Conservation (phyloP, 2,888 invertebrate genomes). For the Megamerina dolium region DNA sequence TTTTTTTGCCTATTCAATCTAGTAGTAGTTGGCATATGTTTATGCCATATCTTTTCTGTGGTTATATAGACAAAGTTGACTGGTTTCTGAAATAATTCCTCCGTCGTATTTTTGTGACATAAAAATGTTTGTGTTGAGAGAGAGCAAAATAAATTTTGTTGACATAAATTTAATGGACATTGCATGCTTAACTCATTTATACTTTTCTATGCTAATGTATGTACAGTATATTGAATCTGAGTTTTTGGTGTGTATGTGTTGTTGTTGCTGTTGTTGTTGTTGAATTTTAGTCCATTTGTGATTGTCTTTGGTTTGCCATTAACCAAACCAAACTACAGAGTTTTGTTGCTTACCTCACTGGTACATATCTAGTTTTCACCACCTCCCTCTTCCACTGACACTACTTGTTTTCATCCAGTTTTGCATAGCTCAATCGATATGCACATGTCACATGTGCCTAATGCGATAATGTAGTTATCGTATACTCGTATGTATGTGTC, state of each 20-base stretch:
- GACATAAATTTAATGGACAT: slow-evolving; percentile 10
- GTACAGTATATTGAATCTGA: not conserved
- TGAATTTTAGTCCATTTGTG: not conserved
- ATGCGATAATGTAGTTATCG: not conserved
- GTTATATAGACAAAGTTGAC: too few species aligned
- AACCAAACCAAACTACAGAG: too few species aligned
- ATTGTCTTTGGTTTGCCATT: not conserved
- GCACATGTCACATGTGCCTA: too few species aligned
- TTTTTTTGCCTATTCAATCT: too few species aligned
- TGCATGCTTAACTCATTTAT: too few species aligned
- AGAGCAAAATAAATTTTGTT: slow-evolving; percentile 15
- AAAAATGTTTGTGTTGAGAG: too few species aligned
- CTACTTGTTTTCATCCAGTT: not conserved
- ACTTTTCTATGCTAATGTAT: too few species aligned
- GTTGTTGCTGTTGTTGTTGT: not conserved
- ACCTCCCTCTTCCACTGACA: not conserved
- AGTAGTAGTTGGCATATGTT: too few species aligned
- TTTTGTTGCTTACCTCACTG: too few species aligned
- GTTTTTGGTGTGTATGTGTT: not conserved
- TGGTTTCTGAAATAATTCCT: too few species aligned
- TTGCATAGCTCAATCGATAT: not conserved
- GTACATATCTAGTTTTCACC: not conserved
- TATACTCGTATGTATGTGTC: not conserved
- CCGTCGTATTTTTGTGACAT: too few species aligned
- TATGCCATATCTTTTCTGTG: too few species aligned